Evolutionary conservation across 2,888 invertebrate genomes (phyloP), one percentile per base, ranked within the genome.

Genomic region (Apamea anceps): DNA sequence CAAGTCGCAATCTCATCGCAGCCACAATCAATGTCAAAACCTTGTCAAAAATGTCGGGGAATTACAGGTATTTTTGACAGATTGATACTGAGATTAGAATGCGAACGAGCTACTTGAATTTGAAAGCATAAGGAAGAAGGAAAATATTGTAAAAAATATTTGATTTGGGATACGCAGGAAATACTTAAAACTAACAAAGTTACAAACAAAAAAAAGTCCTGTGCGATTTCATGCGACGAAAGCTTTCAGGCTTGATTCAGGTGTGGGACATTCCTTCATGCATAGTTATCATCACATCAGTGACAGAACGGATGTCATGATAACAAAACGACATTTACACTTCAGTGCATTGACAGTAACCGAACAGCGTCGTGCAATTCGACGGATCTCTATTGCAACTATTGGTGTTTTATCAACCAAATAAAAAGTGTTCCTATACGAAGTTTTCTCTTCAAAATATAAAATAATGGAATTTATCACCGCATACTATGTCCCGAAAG

Each of bases 291-390:
- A 57, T 10, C 12, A 21, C 51, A n/a, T n/a, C n/a, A n/a, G n/a
- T n/a, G n/a, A n/a, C n/a, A n/a, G n/a, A n/a, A n/a, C n/a, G n/a
- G n/a, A n/a, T n/a, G n/a, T n/a, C n/a, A n/a, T n/a, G n/a, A n/a
- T n/a, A n/a, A n/a, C n/a, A n/a, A 79, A 79, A 71, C 70, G 63
- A 78, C 13, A 78, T 79, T 79, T 79, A 79, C 79, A 72, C 79
- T 63, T 79, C 54, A 79, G 79, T 71, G 79, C 54, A 63, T 54
- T 42, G 12, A 32, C 45, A 62, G 71, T 45, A 32, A 54, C 63
- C n/a, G 54, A 45, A 71, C 42, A 63, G 42, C 63, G 66, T 13
- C 13, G 51, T 62, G 51, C 60, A 70, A 65, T 65, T 54, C 25
- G 54, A 32, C 15, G 25, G 54, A 32, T 15, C 32, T 66, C 45